These are phyloP conservation scores for Capromys pilorides DNA, from an alignment of 2,797 vertebrate genomes.

Conservation along the genomic window DNA sequence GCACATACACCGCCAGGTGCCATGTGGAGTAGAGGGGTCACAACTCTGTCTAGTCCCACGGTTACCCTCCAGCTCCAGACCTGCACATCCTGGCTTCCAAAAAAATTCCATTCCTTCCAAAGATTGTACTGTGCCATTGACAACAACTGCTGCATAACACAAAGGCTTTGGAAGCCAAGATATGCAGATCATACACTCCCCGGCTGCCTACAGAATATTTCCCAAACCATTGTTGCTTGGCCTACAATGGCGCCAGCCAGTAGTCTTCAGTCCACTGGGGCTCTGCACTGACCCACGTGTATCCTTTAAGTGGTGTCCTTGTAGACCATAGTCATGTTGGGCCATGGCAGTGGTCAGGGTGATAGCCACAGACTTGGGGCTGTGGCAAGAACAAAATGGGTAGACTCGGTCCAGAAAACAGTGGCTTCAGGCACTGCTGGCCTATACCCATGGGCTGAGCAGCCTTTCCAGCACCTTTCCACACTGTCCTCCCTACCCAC, in stretches of 20 bases:
- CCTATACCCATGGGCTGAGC: background rate
- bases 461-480: background rate
- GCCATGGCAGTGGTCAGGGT: background rate
- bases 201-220: background rate
- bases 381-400: background rate
- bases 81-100: too few species aligned
- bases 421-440: background rate
- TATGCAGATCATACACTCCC: fast-evolving
- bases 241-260: background rate
- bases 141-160: fast-evolving
- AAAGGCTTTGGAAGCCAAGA: background rate
- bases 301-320: background rate
- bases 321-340: background rate
- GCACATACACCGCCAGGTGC: background rate
- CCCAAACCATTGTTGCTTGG: background rate
- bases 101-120: too few species aligned
- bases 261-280: background rate
- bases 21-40: background rate
- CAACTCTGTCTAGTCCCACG: background rate
- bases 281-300: background rate
- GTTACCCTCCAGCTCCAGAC: background rate
- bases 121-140: too few species aligned
- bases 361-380: background rate
- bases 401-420: background rate
- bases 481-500: slow-evolving; percentile 10